Evolutionary conservation across 2,113 vertebrate species (phyloP), one percentile per base, ranked within the genome.

Genomic region (Ellobius talpinus): DNA sequence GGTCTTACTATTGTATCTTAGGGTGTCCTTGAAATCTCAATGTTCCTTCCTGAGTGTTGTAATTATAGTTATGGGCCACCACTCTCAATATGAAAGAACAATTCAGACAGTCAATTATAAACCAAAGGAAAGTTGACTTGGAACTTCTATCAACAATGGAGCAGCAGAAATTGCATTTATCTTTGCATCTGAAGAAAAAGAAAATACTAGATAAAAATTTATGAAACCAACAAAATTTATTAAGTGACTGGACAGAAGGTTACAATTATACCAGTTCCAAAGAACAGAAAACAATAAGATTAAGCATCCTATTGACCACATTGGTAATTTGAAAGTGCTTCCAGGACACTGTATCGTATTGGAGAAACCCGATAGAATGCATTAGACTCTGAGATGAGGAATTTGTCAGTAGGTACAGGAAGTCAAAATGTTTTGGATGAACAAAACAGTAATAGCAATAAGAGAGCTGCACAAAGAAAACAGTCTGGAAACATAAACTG

Each of bases 131-230:
- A 26, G 23, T 45, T 84, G 58, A 91, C 12, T 58, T 91, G 33
- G 13, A 92, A 66, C n/a, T 87, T 90, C 73, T 78, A 82, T 85
- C 19, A 70, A 95, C 73, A 19, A 82, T 50, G 14, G 14, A 47
- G 29, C 66, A 88, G 52, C 24, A 90, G 39, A 3, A 39, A 87
- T 6, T 81, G 50, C 33, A 94, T 92, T 94, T 94, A 93, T 29
- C 12, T 2, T 87, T 2, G 14, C n/a, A 81, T 42, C 11, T 81
- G 42, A 90, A 88, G 65, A 8, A 88, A 91, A 66, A 74, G 65
- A 81, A 74, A 85, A 63, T 42, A 65, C 21, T 93, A 45, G 16
- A 73, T 11, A 74, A 74, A 95, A 96, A 87, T 70, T 77, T 29
- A 52, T 42, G 4, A 91, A 94, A 89, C 4, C 66, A 10, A 89